Conservation (phyloP, 2,113 vertebrate genomes). For the Pedetes capensis region DNA sequence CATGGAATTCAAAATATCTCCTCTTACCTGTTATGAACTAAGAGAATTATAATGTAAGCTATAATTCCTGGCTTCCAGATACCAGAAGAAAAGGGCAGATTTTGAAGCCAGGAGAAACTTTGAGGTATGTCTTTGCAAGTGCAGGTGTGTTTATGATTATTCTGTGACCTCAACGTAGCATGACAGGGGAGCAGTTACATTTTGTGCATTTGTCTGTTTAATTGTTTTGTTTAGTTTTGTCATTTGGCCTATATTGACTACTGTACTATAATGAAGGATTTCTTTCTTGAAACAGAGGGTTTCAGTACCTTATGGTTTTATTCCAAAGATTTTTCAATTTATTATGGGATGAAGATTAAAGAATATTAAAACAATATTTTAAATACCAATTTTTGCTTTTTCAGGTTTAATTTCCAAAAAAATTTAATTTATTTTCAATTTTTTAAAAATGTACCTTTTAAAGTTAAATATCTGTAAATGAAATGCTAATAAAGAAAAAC, state of each 20-base stretch:
- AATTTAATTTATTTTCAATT: too few species aligned
- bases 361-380: background rate
- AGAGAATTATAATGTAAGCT: background rate
- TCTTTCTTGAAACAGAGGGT: background rate
- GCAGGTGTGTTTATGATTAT: background rate
- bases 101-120: background rate
- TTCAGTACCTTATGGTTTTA: background rate
- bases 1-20: background rate
- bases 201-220: background rate
- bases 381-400: background rate
- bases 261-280: background rate
- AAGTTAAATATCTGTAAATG: background rate
- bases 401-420: too few species aligned
- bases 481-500: background rate
- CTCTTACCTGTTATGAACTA: rapidly evolving
- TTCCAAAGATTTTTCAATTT: background rate
- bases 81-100: background rate
- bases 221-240: background rate
- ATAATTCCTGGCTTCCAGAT: background rate
- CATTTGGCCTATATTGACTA: background rate
- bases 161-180: background rate
- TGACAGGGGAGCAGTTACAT: background rate
- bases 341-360: background rate
- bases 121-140: background rate
- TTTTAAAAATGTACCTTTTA: too few species aligned